phyloP scores from a whole-genome alignment of 2,888 invertebrate species.

The Arge pagana region DNA sequence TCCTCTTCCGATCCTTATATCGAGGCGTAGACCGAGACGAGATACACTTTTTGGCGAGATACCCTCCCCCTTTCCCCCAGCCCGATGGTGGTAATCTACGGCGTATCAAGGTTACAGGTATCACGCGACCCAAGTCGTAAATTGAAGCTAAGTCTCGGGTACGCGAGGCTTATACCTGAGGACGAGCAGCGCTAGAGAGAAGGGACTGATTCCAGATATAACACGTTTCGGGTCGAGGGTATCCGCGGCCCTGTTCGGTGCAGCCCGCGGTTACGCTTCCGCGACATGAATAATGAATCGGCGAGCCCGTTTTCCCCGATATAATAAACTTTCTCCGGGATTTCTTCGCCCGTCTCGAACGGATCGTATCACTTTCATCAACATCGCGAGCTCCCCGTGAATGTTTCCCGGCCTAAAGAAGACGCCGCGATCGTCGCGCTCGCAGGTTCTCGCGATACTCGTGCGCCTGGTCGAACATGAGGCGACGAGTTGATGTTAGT shows the following conservation, averaged over 20 bases:
- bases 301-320: too few species aligned
- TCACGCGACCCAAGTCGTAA: not conserved
- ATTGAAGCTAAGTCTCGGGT: conserved; percentile 1
- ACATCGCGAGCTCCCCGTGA: too few species aligned
- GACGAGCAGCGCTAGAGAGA: too few species aligned
- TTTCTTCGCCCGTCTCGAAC: too few species aligned
- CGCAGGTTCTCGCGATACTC: too few species aligned
- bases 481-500: too few species aligned
- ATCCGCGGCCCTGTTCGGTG: too few species aligned
- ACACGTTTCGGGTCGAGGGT: conserved; percentile 16
- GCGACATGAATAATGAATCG: conserved; percentile 9
- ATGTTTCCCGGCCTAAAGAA: too few species aligned
- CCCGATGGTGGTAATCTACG: conserved; percentile 6
- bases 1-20: not conserved
- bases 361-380: too few species aligned
- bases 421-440: too few species aligned
- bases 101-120: not conserved
- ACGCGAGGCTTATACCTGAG: not conserved
- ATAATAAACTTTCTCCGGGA: too few species aligned
- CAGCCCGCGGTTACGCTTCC: not conserved
- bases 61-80: not conserved
- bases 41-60: conserved; percentile 16
- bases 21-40: conserved; percentile 2
- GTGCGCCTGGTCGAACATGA: too few species aligned
- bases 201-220: conserved; percentile 9